Evolutionary conservation across 2,797 vertebrate species (phyloP).

Genomic region (Fistularia tabacaria): DNA sequence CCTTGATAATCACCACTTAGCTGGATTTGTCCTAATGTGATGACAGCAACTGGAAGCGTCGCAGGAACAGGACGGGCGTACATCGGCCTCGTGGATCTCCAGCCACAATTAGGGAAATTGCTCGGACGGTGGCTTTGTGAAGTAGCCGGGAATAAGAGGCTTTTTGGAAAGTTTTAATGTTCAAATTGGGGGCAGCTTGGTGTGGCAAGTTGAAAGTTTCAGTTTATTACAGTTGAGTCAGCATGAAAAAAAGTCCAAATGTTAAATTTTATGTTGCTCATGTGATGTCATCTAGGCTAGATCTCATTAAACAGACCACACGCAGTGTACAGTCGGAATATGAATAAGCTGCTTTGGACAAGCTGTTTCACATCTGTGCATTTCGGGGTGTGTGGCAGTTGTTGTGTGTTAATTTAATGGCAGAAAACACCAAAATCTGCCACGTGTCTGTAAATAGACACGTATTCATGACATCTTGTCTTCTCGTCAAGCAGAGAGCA

Average conservation of each 20-base stretch:
- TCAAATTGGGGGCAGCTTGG: constrained; percentile 15
- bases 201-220: background rate
- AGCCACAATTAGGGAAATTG: constrained; percentile 59
- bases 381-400: too few species aligned
- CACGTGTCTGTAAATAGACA: too few species aligned
- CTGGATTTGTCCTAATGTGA: constrained; percentile 57
- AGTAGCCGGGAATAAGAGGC: constrained; percentile 27
- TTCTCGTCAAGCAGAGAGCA: too few species aligned
- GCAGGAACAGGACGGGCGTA: constrained; percentile 30
- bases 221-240: background rate
- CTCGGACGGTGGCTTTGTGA: constrained; percentile 33
- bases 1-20: constrained; percentile 58
- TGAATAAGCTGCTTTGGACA: too few species aligned
- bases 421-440: too few species aligned
- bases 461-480: too few species aligned
- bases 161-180: constrained; percentile 23
- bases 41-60: constrained; percentile 50
- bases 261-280: too few species aligned
- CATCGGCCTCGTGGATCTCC: constrained; percentile 42
- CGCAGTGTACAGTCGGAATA: too few species aligned
- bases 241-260: background rate
- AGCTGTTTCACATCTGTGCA: too few species aligned
- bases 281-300: too few species aligned
- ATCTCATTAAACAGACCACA: too few species aligned
- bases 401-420: background rate